phyloP scores from a whole-genome alignment of 2,888 invertebrate species.

The Drosophila quinaria region DNA sequence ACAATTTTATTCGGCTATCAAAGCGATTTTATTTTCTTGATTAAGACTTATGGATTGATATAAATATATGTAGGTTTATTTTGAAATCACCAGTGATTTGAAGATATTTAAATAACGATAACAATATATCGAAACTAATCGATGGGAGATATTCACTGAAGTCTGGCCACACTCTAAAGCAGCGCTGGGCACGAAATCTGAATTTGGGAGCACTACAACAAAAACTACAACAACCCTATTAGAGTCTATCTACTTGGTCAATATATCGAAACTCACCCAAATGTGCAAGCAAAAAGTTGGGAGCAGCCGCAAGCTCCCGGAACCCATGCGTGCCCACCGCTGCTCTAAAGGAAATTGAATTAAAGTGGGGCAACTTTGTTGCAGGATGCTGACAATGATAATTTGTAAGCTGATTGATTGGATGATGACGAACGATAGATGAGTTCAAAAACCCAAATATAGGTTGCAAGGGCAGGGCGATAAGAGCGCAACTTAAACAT shows the following conservation, averaged over 20 bases:
- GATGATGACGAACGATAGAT: constrained; percentile 23
- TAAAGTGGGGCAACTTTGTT: constrained; percentile 25
- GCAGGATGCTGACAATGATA: constrained; percentile 22
- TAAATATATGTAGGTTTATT: no score
- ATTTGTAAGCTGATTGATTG: constrained; percentile 13
- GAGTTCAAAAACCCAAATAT: constrained; percentile 65
- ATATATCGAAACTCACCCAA: no score
- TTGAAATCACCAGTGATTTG: background rate
- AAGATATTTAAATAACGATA: background rate
- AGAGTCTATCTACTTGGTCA: no score
- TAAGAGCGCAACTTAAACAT: constrained; percentile 39
- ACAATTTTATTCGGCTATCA: background rate
- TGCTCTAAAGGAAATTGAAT: background rate
- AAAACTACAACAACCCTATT: no score
- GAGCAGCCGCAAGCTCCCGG: no score
- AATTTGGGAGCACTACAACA: no score
- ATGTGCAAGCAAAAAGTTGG: no score
- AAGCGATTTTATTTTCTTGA: no score
- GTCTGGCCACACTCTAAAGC: background rate
- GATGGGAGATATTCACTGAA: background rate
- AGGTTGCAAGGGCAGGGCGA: constrained; percentile 47
- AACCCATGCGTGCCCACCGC: no score
- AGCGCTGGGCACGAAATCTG: no score
- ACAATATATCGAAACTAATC: background rate
- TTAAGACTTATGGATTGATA: no score